Conservation (phyloP, 2,113 vertebrate species). For the Planiliza haematocheilus region DNA sequence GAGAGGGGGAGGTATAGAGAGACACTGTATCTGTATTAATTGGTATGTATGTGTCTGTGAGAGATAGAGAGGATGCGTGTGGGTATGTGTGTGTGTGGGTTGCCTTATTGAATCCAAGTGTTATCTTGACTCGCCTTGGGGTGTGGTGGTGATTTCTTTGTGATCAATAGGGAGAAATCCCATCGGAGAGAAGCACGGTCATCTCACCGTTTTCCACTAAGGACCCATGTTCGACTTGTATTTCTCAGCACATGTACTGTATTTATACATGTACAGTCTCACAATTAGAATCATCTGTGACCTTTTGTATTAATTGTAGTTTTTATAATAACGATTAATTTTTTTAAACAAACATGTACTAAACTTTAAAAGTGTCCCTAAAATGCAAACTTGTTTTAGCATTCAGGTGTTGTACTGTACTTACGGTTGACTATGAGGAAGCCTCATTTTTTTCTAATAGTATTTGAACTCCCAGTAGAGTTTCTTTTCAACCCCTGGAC, state of each 20-base stretch:
- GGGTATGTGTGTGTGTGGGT: constrained; percentile 34
- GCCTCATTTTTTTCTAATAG: constrained; percentile 1
- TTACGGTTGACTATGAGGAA: not conserved
- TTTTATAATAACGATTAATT: no score
- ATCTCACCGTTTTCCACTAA: constrained; percentile 34
- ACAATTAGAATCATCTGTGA: not conserved
- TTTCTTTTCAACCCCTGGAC: constrained; percentile 14
- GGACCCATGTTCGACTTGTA: constrained; percentile 12
- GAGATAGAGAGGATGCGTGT: constrained; percentile 21
- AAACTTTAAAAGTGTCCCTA: not conserved
- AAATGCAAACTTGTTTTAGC: constrained; percentile 2
- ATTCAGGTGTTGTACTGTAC: not conserved
- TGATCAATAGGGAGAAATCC: constrained; percentile 73
- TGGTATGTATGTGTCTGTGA: constrained; percentile 34
- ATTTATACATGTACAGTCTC: constrained; percentile 8
- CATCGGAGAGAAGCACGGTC: constrained; percentile 37
- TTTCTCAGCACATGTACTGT: constrained; percentile 7
- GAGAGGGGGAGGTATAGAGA: constrained; percentile 1
- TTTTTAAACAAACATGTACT: not conserved
- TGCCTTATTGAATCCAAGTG: constrained; percentile 62
- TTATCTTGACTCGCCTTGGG: constrained; percentile 62
- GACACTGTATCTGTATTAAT: constrained; percentile 15
- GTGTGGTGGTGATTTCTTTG: constrained; percentile 51
- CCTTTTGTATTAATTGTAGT: no score
- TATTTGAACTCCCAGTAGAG: constrained; percentile 8